A percentile compares a stretch with the other conserved stretches of the same genome.
Evolutionary conservation across 2,888 invertebrate species (phyloP).

Genomic region (Onthophagus sagittarius): DNA sequence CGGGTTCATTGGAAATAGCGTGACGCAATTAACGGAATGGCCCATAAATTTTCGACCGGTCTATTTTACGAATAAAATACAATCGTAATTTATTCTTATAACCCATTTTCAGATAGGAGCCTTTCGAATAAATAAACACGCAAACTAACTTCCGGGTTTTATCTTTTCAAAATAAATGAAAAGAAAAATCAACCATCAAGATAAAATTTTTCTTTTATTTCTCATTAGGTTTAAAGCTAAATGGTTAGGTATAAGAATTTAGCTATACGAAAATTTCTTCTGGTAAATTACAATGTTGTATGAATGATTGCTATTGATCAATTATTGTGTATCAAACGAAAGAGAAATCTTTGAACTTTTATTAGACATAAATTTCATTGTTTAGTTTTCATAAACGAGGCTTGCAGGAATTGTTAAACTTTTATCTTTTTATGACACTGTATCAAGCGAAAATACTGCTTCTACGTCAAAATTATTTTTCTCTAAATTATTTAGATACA

Average conservation of each 20-base stretch:
- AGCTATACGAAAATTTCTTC: no score
- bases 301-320: no score
- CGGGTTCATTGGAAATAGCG: not conserved
- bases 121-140: constrained; percentile 12
- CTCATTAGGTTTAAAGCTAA: not conserved
- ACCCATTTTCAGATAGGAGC: not conserved
- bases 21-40: not conserved
- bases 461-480: no score
- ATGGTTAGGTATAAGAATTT: not conserved
- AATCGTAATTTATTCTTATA: constrained; percentile 11
- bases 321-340: no score
- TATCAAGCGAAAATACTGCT: no score
- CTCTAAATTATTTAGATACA: no score
- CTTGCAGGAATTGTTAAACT: no score
- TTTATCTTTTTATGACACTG: no score
- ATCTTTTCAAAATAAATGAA: constrained; percentile 1
- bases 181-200: not conserved
- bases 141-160: not conserved
- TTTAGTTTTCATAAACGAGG: no score
- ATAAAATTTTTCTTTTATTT: not conserved
- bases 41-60: not conserved
- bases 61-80: not conserved
- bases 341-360: no score
- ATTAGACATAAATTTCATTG: no score
- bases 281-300: no score